These are phyloP conservation scores for Phoenicopterus ruber DNA, from an alignment of 2,113 vertebrate genomes.

Conservation along the genomic window DNA sequence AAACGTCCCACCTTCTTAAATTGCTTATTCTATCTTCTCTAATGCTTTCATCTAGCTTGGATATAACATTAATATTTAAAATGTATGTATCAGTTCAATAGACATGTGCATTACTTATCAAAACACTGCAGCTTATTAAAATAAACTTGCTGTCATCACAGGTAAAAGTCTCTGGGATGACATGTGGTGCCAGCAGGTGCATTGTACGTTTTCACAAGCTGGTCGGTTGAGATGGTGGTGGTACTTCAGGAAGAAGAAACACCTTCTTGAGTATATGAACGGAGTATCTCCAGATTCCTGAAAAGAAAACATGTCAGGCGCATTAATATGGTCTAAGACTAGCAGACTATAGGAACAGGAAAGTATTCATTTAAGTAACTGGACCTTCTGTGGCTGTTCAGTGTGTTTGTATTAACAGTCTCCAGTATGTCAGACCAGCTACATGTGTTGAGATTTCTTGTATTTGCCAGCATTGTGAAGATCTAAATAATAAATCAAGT, in stretches of 20 bases:
- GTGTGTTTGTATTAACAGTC: background rate
- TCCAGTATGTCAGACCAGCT: background rate
- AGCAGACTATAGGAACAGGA: background rate
- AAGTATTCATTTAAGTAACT: background rate
- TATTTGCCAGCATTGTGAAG: background rate
- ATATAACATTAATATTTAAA: constrained; percentile 36
- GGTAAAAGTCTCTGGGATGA: background rate
- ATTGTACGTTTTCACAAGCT: background rate
- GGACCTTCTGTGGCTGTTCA: background rate
- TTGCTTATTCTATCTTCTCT: background rate
- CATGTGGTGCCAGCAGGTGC: background rate
- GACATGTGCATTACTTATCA: background rate
- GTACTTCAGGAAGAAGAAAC: background rate
- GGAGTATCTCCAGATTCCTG: background rate
- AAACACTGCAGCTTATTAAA: background rate
- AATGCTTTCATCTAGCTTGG: background rate
- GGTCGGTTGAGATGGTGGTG: background rate
- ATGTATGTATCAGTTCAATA: background rate
- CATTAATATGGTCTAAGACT: background rate
- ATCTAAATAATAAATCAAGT: background rate
- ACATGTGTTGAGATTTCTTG: background rate
- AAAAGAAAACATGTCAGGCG: background rate
- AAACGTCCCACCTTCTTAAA: background rate
- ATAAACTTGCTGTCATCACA: background rate
- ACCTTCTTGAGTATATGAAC: background rate